Conservation (phyloP, 1,140 invertebrate genomes). For the Propsilocerus akamusi region DNA sequence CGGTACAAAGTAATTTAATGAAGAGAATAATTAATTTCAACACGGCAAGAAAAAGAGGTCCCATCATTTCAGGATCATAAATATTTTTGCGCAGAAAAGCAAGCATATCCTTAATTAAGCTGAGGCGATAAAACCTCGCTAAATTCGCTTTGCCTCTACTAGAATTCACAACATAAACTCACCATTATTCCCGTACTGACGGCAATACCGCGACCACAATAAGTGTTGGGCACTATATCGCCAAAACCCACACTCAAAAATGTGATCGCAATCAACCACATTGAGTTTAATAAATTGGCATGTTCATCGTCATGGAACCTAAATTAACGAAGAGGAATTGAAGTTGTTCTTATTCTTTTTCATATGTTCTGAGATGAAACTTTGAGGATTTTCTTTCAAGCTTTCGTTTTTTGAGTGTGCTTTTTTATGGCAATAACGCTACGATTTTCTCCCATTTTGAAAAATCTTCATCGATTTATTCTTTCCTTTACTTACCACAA, state of each 20-base stretch:
- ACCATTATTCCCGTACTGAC: constrained; percentile 98
- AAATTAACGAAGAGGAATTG: constrained; percentile 11
- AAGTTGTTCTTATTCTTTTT: not conserved
- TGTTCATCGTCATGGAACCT: constrained; percentile 95
- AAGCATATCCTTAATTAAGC: not conserved
- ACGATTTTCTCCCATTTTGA: not conserved
- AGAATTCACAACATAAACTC: constrained; percentile 29
- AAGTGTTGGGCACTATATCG: constrained; percentile 99
- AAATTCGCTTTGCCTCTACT: not conserved
- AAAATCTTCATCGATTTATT: constrained; percentile 5
- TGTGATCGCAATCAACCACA: constrained; percentile 98
- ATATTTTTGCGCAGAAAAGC: no score
- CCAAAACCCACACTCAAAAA: constrained; percentile 98
- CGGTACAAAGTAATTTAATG: no score
- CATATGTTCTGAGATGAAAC: not conserved
- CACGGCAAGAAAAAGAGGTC: no score
- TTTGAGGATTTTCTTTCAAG: no score
- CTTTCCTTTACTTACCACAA: constrained; percentile 58
- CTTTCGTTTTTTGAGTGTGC: no score
- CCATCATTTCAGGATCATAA: no score
- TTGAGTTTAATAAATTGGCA: constrained; percentile 92
- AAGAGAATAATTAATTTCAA: no score
- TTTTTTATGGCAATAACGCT: no score
- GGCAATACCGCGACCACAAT: constrained; percentile 94
- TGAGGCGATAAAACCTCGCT: not conserved